These are phyloP conservation scores for Hirtodrosophila confusa DNA, from an alignment of 2,888 invertebrate species.

Conservation along the genomic window DNA sequence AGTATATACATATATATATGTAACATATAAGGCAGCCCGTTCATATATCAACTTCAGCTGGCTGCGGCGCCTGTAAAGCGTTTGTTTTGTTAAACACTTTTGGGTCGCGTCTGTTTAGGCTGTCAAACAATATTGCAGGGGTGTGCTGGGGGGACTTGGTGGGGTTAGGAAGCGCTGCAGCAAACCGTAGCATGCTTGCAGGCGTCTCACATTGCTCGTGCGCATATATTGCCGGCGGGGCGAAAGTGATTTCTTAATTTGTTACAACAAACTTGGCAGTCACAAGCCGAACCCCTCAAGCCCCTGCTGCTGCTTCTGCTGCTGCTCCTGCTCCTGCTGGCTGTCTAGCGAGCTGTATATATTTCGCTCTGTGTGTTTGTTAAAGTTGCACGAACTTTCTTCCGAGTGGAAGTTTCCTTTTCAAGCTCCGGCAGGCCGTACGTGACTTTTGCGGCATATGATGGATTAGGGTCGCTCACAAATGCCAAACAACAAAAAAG, in stretches of 20 bases:
- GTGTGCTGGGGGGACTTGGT: not conserved
- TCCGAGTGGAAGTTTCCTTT: slow-evolving; percentile 66
- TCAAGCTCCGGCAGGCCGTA: slow-evolving; percentile 56
- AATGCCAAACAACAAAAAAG: slow-evolving; percentile 50
- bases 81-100: slow-evolving; percentile 50
- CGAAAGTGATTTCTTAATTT: slow-evolving; percentile 82
- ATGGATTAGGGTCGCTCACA: slow-evolving; percentile 67
- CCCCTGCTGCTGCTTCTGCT: not conserved
- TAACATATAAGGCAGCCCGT: slow-evolving; percentile 13
- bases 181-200: slow-evolving; percentile 35
- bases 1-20: slow-evolving; percentile 2
- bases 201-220: slow-evolving; percentile 5
- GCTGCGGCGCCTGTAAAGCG: slow-evolving; percentile 12
- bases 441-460: slow-evolving; percentile 76
- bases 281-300: slow-evolving; percentile 1
- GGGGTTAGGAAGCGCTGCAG: not conserved
- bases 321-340: no score
- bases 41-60: slow-evolving; percentile 35
- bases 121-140: slow-evolving; percentile 19
- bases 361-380: slow-evolving; percentile 13
- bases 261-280: slow-evolving; percentile 61
- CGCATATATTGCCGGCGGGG: slow-evolving; percentile 49
- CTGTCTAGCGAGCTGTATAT: not conserved
- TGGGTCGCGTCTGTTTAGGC: slow-evolving; percentile 35
- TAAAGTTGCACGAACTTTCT: slow-evolving; percentile 56